Conservation (phyloP, 2,113 vertebrate genomes). For the Neolamprologus longior region DNA sequence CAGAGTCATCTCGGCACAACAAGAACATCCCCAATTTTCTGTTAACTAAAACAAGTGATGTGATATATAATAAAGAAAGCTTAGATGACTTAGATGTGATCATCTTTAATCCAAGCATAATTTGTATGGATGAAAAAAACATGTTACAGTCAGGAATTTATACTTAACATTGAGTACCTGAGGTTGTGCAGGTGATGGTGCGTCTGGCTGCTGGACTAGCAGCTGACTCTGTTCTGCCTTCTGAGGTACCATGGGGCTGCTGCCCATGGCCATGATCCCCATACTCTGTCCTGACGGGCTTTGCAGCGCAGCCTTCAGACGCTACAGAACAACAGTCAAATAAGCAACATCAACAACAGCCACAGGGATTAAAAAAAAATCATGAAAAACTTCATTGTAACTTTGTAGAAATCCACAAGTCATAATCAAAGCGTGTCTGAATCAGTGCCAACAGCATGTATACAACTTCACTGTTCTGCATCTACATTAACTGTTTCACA, state of each 20-base stretch:
- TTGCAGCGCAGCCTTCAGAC: constrained; percentile 90
- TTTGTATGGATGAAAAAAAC: background rate
- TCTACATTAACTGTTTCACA: background rate
- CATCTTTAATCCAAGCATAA: background rate
- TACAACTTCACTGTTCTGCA: background rate
- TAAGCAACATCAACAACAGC: background rate
- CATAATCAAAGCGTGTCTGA: background rate
- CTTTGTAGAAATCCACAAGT: background rate
- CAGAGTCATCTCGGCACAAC: background rate
- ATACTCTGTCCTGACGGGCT: constrained; percentile 79
- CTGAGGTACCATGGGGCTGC: constrained; percentile 87
- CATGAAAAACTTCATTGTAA: background rate
- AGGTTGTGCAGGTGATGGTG: constrained; percentile 92
- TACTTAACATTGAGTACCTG: constrained; percentile 67
- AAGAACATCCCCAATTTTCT: background rate
- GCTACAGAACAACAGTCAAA: constrained; percentile 60
- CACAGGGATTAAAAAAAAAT: background rate
- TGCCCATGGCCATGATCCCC: constrained; percentile 73
- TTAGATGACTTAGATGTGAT: background rate
- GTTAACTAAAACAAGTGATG: background rate
- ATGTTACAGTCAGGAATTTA: background rate
- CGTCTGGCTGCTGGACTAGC: constrained; percentile 87
- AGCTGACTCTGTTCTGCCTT: constrained; percentile 89
- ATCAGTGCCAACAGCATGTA: background rate
- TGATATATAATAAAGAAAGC: background rate